Percentiles rank a stretch among this genome's conserved stretches.
These are phyloP conservation scores for Gibbula magus DNA, from an alignment of 2,888 invertebrate species.

Conservation along the genomic window DNA sequence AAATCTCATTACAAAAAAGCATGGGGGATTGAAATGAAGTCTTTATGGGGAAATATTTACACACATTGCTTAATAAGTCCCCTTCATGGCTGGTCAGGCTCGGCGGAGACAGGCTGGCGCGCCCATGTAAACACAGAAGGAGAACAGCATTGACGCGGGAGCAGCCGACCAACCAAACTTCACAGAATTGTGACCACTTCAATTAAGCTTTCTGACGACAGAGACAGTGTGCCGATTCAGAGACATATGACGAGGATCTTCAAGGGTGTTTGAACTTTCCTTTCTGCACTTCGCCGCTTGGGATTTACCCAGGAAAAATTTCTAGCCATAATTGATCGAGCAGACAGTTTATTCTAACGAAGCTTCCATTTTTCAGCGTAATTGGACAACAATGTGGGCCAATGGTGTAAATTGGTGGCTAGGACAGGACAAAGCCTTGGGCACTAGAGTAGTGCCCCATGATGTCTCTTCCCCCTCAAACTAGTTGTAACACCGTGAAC, in stretches of 20 bases:
- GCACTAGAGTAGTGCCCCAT: not conserved
- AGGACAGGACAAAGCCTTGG: conserved; percentile 6
- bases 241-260: conserved; percentile 17
- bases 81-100: conserved; percentile 39
- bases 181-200: conserved; percentile 4
- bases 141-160: conserved; percentile 2
- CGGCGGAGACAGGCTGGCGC: conserved; percentile 47
- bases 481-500: conserved; percentile 3
- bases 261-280: conserved; percentile 14
- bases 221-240: conserved; percentile 12
- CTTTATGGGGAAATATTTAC: conserved; percentile 32
- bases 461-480: not conserved
- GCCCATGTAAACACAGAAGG: conserved; percentile 43
- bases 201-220: conserved; percentile 15
- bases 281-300: not conserved
- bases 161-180: conserved; percentile 10
- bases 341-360: conserved; percentile 20
- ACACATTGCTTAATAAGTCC: conserved; percentile 28
- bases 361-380: conserved; percentile 22
- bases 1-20: conserved; percentile 34
- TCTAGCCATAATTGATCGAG: conserved; percentile 12
- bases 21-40: conserved; percentile 26
- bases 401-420: not conserved
- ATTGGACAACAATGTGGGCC: conserved; percentile 20
- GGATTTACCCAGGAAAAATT: conserved; percentile 19